These are phyloP conservation scores for Ia io DNA, from an alignment of 2,113 vertebrate species.

Conservation along the genomic window DNA sequence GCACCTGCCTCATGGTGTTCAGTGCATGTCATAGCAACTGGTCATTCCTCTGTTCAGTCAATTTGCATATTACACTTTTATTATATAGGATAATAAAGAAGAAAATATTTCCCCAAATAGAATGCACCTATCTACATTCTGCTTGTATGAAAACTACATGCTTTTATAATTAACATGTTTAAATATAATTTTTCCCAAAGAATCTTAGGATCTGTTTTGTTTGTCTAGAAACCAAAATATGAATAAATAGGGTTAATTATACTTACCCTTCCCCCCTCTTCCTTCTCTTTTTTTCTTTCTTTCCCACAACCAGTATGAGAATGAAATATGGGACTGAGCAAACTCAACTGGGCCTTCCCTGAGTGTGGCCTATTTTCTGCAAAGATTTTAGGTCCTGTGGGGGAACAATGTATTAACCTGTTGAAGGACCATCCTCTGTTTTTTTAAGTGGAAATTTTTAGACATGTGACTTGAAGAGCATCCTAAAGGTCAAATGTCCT, in stretches of 20 bases:
- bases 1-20: too few species aligned
- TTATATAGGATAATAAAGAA: background rate
- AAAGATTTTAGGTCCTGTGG: background rate
- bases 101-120: background rate
- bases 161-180: conserved; percentile 5
- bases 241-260: background rate
- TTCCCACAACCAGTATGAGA: background rate
- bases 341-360: background rate
- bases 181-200: background rate
- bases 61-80: too few species aligned
- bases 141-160: background rate
- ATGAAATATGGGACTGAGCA: background rate
- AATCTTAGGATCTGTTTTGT: background rate
- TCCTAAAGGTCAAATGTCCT: background rate
- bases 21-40: too few species aligned
- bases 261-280: background rate
- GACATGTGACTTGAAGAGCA: background rate
- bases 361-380: background rate
- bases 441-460: background rate
- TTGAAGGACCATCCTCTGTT: background rate
- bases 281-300: background rate
- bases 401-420: background rate
- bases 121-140: background rate
- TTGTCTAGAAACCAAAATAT: conserved; percentile 14
- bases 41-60: too few species aligned